A percentile compares a stretch with the other conserved stretches of the same genome.
These are phyloP conservation scores for Acronicta aceris DNA, from an alignment of 2,888 invertebrate species.

Conservation along the genomic window DNA sequence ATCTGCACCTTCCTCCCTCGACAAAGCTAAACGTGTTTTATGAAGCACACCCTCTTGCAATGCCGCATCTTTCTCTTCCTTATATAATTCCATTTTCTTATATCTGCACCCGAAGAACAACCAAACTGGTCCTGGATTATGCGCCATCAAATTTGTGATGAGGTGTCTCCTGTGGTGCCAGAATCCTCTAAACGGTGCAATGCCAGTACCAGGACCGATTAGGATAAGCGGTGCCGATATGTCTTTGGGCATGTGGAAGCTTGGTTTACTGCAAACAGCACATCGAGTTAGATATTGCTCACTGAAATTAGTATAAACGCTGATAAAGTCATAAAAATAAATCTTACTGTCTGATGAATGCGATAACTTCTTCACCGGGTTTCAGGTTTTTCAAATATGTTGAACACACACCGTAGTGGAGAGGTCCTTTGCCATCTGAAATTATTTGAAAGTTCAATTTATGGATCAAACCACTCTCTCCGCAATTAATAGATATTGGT, in stretches of 20 bases:
- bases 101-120: slow-evolving; percentile 96
- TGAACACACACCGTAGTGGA: slow-evolving; percentile 97
- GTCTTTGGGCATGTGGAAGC: slow-evolving; percentile 95
- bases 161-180: slow-evolving; percentile 93
- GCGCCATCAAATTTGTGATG: slow-evolving; percentile 57
- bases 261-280: slow-evolving; percentile 91
- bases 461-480: too few relatives aligned
- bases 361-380: slow-evolving; percentile 91
- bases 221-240: slow-evolving; percentile 93
- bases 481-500: too few relatives aligned
- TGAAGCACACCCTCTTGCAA: slow-evolving; percentile 91
- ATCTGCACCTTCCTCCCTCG: slow-evolving; percentile 92
- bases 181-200: slow-evolving; percentile 97
- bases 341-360: slow-evolving; percentile 94
- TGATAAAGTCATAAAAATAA: background rate
- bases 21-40: slow-evolving; percentile 94
- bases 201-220: slow-evolving; percentile 97
- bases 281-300: slow-evolving; percentile 27
- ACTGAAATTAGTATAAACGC: background rate
- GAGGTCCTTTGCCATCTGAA: slow-evolving; percentile 93
- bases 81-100: slow-evolving; percentile 93
- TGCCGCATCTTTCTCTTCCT: slow-evolving; percentile 93
- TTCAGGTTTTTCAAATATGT: slow-evolving; percentile 94
- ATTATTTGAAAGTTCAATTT: slow-evolving; percentile 20
- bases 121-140: slow-evolving; percentile 89